These are phyloP conservation scores for Engraulis encrasicolus DNA, from an alignment of 2,113 vertebrate species.

Conservation along the genomic window DNA sequence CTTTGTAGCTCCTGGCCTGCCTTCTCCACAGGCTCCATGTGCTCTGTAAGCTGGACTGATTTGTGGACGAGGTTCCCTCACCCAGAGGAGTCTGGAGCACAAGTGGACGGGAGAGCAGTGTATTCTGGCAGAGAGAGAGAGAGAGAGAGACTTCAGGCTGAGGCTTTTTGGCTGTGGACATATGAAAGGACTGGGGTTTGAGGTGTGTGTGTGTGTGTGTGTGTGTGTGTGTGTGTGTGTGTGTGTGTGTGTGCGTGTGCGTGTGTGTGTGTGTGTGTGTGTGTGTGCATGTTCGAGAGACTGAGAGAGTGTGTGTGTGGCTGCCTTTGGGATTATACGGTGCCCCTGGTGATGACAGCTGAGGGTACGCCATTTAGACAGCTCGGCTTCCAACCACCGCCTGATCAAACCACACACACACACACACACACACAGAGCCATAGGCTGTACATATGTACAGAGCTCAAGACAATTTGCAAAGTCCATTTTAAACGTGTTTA, in stretches of 20 bases:
- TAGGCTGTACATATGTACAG: background rate
- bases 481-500: background rate
- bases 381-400: slow-evolving; percentile 11
- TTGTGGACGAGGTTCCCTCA: slow-evolving; percentile 83
- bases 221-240: background rate
- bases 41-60: slow-evolving; percentile 76
- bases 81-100: slow-evolving; percentile 79
- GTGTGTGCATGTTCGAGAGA: background rate
- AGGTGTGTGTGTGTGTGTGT: background rate
- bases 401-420: background rate
- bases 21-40: slow-evolving; percentile 26
- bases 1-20: slow-evolving; percentile 33
- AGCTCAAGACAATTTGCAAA: background rate
- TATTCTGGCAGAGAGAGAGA: slow-evolving; percentile 59
- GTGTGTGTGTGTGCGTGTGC: slow-evolving; percentile 9
- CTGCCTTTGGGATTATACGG: slow-evolving; percentile 24
- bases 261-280: background rate
- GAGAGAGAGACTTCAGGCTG: background rate
- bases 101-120: slow-evolving; percentile 70
- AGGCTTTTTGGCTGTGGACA: background rate
- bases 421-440: background rate
- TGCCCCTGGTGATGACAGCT: slow-evolving; percentile 24
- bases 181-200: slow-evolving; percentile 1
- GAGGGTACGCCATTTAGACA: slow-evolving; percentile 26
- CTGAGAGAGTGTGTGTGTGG: background rate